These are phyloP conservation scores for Laupala kohalensis DNA, from an alignment of 1,140 invertebrate species.

Conservation along the genomic window DNA sequence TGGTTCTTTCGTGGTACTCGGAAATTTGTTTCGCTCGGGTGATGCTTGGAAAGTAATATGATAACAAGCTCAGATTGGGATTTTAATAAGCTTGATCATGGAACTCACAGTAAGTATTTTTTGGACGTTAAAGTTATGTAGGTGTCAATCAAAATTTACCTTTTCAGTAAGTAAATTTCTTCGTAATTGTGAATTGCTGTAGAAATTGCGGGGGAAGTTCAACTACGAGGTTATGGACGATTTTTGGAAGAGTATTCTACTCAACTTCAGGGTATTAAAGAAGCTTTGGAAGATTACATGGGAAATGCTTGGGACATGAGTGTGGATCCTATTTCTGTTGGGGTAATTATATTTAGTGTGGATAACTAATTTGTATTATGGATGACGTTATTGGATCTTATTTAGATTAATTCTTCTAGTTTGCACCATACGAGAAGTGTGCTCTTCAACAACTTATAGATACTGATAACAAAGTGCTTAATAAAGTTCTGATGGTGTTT, in stretches of 20 bases:
- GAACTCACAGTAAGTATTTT: slow-evolving; percentile 14
- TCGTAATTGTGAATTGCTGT: slow-evolving; percentile 1
- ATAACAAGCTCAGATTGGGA: slow-evolving; percentile 9
- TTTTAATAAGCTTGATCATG: slow-evolving; percentile 9
- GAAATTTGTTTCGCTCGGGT: too few relatives aligned
- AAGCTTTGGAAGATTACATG: slow-evolving; percentile 33
- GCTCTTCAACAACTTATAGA: slow-evolving; percentile 53
- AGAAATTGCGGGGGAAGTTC: slow-evolving; percentile 46
- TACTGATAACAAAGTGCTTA: slow-evolving; percentile 69
- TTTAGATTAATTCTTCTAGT: slow-evolving; percentile 21
- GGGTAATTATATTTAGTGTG: slow-evolving; percentile 28
- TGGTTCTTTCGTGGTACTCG: too few relatives aligned
- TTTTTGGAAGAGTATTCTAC: slow-evolving; percentile 53
- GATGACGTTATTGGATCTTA: neutral
- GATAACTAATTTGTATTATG: neutral
- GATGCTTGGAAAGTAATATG: neutral
- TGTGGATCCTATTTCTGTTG: slow-evolving; percentile 42
- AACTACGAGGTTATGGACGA: slow-evolving; percentile 51
- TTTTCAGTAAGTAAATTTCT: neutral
- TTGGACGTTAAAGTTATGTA: neutral
- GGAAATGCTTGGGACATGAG: slow-evolving; percentile 36
- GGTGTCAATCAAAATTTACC: neutral
- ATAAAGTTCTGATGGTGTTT: slow-evolving; percentile 68
- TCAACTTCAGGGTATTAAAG: slow-evolving; percentile 36
- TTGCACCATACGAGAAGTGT: slow-evolving; percentile 43